A percentile compares a stretch with the other conserved stretches of the same genome.
Evolutionary conservation across 2,888 invertebrate species (phyloP).

Genomic region (Pandemis corylana): DNA sequence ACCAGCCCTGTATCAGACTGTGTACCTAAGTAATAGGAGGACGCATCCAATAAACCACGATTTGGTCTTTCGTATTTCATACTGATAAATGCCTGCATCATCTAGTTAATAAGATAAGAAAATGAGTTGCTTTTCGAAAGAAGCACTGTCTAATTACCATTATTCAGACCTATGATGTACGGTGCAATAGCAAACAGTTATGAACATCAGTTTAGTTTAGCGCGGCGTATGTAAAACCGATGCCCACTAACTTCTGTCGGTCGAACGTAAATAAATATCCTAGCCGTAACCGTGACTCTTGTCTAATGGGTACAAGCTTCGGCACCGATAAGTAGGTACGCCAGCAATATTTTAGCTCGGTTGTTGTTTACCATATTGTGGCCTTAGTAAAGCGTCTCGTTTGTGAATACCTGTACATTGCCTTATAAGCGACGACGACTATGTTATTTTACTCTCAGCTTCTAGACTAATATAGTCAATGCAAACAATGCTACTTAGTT

Average conservation of each 20-base stretch:
- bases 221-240: slow-evolving; percentile 24
- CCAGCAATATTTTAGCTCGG: slow-evolving; percentile 31
- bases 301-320: slow-evolving; percentile 23
- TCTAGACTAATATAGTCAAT: slow-evolving; percentile 23
- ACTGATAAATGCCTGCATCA: slow-evolving; percentile 15
- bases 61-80: slow-evolving; percentile 14
- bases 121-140: slow-evolving; percentile 22
- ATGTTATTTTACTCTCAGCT: slow-evolving; percentile 15
- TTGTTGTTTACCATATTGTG: slow-evolving; percentile 37
- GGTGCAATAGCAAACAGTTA: slow-evolving; percentile 11
- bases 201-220: slow-evolving; percentile 5
- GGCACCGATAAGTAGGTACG: slow-evolving; percentile 26
- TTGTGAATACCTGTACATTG: slow-evolving; percentile 34
- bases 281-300: slow-evolving; percentile 7
- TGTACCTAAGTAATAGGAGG: slow-evolving; percentile 45
- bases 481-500: slow-evolving; percentile 12
- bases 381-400: slow-evolving; percentile 30
- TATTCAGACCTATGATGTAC: slow-evolving; percentile 4
- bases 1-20: slow-evolving; percentile 49
- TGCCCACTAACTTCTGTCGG: slow-evolving; percentile 24
- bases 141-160: slow-evolving; percentile 11
- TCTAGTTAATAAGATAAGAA: slow-evolving; percentile 4
- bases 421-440: slow-evolving; percentile 28
- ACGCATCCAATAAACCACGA: slow-evolving; percentile 25
- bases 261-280: slow-evolving; percentile 32